A percentile compares a stretch with the other conserved stretches of the same genome.
These are phyloP conservation scores for Cecropterus lyciades DNA, from an alignment of 1,140 invertebrate genomes.

Conservation along the genomic window DNA sequence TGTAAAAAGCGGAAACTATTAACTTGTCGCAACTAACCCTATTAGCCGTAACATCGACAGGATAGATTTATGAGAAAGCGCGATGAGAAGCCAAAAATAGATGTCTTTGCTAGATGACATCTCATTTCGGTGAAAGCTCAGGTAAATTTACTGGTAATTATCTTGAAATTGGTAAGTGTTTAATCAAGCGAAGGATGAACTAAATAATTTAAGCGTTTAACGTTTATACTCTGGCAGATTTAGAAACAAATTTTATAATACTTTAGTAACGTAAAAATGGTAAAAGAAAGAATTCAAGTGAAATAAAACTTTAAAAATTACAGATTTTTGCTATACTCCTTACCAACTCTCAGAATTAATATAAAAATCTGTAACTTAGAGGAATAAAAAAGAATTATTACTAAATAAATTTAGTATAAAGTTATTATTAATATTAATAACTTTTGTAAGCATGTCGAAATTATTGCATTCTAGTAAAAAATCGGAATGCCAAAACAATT, in stretches of 20 bases:
- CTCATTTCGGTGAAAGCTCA: slow-evolving; percentile 22
- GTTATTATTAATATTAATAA: too few relatives aligned
- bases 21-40: slow-evolving; percentile 69
- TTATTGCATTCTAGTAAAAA: too few relatives aligned
- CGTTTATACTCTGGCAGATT: background rate
- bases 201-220: slow-evolving; percentile 1
- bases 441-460: too few relatives aligned
- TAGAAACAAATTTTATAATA: background rate
- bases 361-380: too few relatives aligned
- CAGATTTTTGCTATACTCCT: too few relatives aligned
- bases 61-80: slow-evolving; percentile 66
- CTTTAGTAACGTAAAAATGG: background rate
- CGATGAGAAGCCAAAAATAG: slow-evolving; percentile 45
- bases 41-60: slow-evolving; percentile 64
- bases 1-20: slow-evolving; percentile 75
- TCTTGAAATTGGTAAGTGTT: slow-evolving; percentile 23
- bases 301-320: background rate
- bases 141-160: slow-evolving; percentile 2
- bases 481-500: too few relatives aligned
- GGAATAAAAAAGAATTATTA: too few relatives aligned
- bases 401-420: too few relatives aligned
- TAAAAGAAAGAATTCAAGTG: background rate
- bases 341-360: too few relatives aligned
- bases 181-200: slow-evolving; percentile 19
- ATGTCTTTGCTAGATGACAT: slow-evolving; percentile 32